Percentiles rank a stretch among this genome's conserved stretches.
phyloP scores from a whole-genome alignment of 2,113 vertebrate genomes.

The Paradoxurus hermaphroditus region DNA sequence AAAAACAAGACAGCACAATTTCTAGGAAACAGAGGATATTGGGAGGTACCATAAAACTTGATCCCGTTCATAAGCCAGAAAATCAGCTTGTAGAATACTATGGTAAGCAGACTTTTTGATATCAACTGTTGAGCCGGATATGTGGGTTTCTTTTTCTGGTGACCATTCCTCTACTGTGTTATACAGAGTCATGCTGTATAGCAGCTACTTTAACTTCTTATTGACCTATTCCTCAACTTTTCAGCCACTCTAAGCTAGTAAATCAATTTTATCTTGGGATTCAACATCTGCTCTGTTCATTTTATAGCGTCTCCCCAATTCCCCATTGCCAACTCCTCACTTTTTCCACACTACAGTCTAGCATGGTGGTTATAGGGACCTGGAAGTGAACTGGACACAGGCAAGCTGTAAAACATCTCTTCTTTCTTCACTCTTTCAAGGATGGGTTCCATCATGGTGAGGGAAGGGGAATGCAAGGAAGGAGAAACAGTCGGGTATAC shows the following conservation, averaged over 20 bases:
- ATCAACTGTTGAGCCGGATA: background rate
- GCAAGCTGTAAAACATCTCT: background rate
- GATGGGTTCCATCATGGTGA: background rate
- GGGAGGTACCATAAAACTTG: background rate
- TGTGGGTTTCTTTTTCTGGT: background rate
- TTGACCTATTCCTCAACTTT: background rate
- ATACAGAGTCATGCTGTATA: background rate
- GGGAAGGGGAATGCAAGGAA: background rate
- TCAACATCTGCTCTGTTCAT: no score
- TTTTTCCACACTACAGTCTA: background rate
- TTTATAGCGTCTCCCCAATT: background rate
- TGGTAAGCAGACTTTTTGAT: background rate
- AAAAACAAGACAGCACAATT: background rate
- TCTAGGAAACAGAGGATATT: background rate
- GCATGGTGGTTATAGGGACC: background rate
- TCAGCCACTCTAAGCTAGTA: background rate
- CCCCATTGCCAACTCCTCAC: background rate
- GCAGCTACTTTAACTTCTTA: background rate
- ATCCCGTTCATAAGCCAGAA: background rate
- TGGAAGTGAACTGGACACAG: no score
- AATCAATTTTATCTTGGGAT: background rate
- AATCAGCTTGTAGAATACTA: background rate
- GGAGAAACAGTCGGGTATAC: background rate
- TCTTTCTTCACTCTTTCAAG: background rate
- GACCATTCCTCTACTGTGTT: fast-evolving